These are phyloP conservation scores for Ameiurus melas DNA, from an alignment of 2,113 vertebrate genomes.

Conservation along the genomic window DNA sequence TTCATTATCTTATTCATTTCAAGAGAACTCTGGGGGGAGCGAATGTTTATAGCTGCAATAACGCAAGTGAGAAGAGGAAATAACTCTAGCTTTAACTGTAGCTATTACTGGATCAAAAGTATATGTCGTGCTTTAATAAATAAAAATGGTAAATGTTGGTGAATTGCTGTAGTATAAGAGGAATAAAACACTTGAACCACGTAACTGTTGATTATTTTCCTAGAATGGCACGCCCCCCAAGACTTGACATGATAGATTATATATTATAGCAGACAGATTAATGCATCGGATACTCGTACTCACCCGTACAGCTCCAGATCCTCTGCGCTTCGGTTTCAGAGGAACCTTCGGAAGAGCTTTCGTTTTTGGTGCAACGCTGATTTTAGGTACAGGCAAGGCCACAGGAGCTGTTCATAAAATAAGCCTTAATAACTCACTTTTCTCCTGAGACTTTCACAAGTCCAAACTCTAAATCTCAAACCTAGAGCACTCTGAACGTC, in stretches of 20 bases:
- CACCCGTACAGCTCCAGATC: conserved; percentile 94
- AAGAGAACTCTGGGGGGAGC: no score
- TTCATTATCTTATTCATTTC: no score
- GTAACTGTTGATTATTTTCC: background rate
- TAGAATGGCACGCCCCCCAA: background rate
- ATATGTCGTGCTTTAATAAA: background rate
- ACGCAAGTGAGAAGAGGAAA: background rate
- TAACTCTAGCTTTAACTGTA: background rate
- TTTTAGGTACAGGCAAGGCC: conserved; percentile 38
- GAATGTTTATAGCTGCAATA: background rate
- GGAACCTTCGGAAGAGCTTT: conserved; percentile 74
- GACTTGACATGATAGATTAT: background rate
- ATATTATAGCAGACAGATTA: background rate
- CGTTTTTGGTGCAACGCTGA: conserved; percentile 54
- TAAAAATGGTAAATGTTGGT: background rate
- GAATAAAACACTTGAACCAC: background rate
- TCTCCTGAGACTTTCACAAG: background rate
- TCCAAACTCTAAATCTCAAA: background rate
- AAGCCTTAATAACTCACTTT: background rate
- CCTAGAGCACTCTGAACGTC: no score
- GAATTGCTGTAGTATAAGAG: background rate
- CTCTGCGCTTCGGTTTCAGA: conserved; percentile 84
- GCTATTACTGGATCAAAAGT: background rate
- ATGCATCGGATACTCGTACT: conserved; percentile 18
- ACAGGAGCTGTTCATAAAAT: conserved; percentile 40